A percentile compares a stretch with the other conserved stretches of the same genome.
These are phyloP conservation scores for Stenolophus ochropezus DNA, from an alignment of 2,888 invertebrate genomes.

Conservation along the genomic window DNA sequence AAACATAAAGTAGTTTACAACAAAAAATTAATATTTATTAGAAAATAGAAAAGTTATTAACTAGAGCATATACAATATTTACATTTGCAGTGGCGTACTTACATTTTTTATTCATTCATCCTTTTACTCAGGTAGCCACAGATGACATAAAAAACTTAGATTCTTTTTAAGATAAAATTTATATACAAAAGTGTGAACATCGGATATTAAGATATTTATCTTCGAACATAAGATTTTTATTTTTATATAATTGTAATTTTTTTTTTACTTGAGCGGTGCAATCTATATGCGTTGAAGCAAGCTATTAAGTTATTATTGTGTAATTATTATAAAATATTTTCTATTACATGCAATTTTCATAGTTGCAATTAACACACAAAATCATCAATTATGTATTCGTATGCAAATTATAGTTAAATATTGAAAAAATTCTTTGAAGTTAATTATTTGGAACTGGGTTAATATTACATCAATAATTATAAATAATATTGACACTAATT, in stretches of 20 bases:
- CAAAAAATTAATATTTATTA: slow-evolving; percentile 43
- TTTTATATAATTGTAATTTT: not conserved
- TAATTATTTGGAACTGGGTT: slow-evolving; percentile 11
- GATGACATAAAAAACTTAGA: not conserved
- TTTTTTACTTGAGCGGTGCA: not conserved
- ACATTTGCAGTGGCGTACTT: slow-evolving; percentile 4
- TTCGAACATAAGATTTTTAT: not conserved
- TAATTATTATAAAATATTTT: not conserved
- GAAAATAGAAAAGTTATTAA: slow-evolving; percentile 39
- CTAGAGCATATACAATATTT: slow-evolving; percentile 41
- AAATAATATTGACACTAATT: slow-evolving; percentile 1
- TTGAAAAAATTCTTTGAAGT: slow-evolving; percentile 24
- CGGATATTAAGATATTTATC: not conserved
- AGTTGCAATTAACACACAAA: slow-evolving; percentile 27
- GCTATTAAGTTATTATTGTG: not conserved
- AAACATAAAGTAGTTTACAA: not conserved
- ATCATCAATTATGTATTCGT: slow-evolving; percentile 25
- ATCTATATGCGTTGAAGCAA: not conserved
- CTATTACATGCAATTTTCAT: slow-evolving; percentile 29
- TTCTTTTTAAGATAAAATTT: not conserved
- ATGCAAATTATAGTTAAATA: slow-evolving; percentile 30
- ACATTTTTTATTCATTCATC: not conserved
- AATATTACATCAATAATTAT: not conserved
- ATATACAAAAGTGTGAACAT: not conserved
- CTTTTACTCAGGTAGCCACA: not conserved